Evolutionary conservation across 92 coral and sea anemone species (phyloP).

Genomic region (Siderastrea radians): DNA sequence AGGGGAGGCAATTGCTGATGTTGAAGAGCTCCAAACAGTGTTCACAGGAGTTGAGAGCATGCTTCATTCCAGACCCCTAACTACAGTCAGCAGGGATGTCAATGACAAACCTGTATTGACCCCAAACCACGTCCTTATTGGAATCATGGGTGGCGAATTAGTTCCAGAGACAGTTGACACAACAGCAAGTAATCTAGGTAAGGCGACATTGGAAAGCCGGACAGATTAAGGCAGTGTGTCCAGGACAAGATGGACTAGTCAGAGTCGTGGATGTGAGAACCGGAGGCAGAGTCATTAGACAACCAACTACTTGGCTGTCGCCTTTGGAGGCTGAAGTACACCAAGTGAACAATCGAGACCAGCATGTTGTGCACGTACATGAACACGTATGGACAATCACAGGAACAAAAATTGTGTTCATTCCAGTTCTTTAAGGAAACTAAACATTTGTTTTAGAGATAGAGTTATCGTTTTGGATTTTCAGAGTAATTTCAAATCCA

Average conservation of each 20-base stretch:
- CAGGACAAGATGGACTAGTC: slow-evolving; percentile 66
- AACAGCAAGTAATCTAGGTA: slow-evolving; percentile 42
- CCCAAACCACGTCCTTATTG: slow-evolving; percentile 70
- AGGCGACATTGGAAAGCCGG: slow-evolving; percentile 74
- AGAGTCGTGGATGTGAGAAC: slow-evolving; percentile 22
- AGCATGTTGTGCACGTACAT: no score
- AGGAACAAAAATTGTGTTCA: no score
- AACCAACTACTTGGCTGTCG: no score
- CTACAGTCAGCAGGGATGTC: slow-evolving; percentile 62
- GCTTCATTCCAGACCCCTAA: slow-evolving; percentile 54
- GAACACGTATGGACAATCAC: no score
- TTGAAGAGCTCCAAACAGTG: slow-evolving; percentile 13
- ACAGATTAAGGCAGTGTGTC: slow-evolving; percentile 47
- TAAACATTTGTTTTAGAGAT: no score
- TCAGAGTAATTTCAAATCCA: no score
- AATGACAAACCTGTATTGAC: slow-evolving; percentile 72
- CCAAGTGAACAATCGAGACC: no score
- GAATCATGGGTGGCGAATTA: slow-evolving; percentile 77
- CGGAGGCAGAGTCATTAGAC: no score
- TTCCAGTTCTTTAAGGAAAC: no score
- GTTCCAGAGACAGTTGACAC: slow-evolving; percentile 73
- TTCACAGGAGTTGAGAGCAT: slow-evolving; percentile 44
- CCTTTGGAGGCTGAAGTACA: no score
- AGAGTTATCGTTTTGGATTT: no score
- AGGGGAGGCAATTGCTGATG: slow-evolving; percentile 31